Evolutionary conservation across 2,113 vertebrate genomes (phyloP), one percentile per base, ranked within the genome.

Genomic region (Girardinichthys multiradiatus): DNA sequence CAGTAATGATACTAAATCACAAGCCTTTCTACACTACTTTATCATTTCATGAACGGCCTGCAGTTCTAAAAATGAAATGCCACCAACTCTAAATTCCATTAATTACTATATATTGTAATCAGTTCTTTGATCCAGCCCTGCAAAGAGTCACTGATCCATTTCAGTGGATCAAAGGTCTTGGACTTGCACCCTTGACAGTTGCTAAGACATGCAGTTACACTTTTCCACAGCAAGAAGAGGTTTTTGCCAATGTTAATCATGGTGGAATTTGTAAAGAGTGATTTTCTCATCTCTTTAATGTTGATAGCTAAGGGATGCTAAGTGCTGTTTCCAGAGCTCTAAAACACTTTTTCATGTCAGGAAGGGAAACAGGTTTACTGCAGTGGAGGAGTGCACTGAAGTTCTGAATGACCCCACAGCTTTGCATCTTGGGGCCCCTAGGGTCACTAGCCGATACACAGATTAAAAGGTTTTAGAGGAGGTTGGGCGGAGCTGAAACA

Each of bases 381-480:
- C 72, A 51, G 58, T 27, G 48, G 72, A 83, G 78, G 68, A 68
- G 61, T 54, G 48, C 2, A 73, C 77, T 67, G 57, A 76, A 76
- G 76, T 76, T 76, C 68, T 70, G 74, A 80, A 64, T 15, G 70
- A 86, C 64, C 73, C 24, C 74, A 82, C 70, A 85, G 86, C 76
- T 93, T 91, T 90, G 90, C 83, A 80, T 84, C 84, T 65, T 37
- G 57, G 65, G 87, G 89, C 89, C 84, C 37, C 35, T 10, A 30
- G 72, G 92, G 92, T 92, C 89, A 88, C 66, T 26, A 59, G 80
- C 76, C 79, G 75, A 87, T 86, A 87, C 87, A 86, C 90, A 68
- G 83, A 92, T 92, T 89, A 86, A 91, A 90, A 86, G 86, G 77
- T 84, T 90, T 91, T 87, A 84, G 77, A 83, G 79, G 78, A 88